Evolutionary conservation across 64 coral and sea anemone genomes (phyloP), one percentile per base, ranked within the genome.

Genomic region (Orbicella faveolata): DNA sequence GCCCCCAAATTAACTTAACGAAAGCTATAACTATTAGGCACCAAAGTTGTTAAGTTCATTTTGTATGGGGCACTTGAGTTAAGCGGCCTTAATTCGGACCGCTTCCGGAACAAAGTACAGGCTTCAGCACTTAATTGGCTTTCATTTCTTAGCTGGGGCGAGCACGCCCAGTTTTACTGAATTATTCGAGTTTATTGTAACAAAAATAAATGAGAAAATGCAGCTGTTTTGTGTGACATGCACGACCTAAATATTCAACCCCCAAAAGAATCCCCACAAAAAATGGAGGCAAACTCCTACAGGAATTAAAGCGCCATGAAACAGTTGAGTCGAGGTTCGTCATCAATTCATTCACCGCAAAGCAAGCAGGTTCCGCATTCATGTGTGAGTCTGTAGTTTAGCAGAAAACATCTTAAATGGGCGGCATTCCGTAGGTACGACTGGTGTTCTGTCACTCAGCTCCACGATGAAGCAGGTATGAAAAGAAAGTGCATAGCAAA

Each of bases 101-200:
- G 82, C 82, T 85, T 85, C 15, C 12, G 6, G 82, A 85, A 52
- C 82, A 85, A 55, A 85, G 82, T 85, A 52, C 63, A 52, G 21
- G 39, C 82, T 84, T 70, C 37, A 72, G 48, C 2, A 9, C 37
- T 70, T 72, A 84, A 85, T 85, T 85, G 63, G 82, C 41, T 72
- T 73, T 85, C 64, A 85, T 72, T 39, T 6, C 64, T 14, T 85
- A 11, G 63, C 23, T 34, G 35, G 61, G 4, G 63, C 63, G 17
- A 41, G 75, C 41, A 37, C 81, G 81, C 81, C 81, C 61, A 13
- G 44, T 63, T 63, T 61, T 79, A 37, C 30, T 33, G 57, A 65
- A 67, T 67, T 83, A 83, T 23, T 36, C 36, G 16, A 6, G 61
- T 83, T 41, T 68, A 83, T 83, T 83, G 63, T 83, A 20, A 36